These are phyloP conservation scores for Tychaedon coryphoeus DNA, from an alignment of 2,113 vertebrate genomes.

Conservation along the genomic window DNA sequence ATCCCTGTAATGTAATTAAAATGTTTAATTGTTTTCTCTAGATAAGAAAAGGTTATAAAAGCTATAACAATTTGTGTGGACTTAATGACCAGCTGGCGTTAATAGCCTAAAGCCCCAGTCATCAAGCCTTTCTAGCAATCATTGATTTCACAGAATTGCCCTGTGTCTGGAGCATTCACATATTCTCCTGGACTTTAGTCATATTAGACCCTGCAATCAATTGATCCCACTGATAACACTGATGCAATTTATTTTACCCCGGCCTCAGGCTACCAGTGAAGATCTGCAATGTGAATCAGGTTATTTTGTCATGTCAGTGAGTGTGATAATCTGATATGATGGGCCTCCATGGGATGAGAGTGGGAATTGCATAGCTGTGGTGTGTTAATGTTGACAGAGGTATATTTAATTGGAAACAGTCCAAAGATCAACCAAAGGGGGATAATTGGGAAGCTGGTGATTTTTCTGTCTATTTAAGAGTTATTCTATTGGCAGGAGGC, in stretches of 20 bases:
- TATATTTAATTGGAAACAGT: background rate
- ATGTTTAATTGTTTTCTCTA: conserved; percentile 66
- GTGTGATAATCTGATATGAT: background rate
- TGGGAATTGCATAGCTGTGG: background rate
- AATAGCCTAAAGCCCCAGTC: conserved; percentile 35
- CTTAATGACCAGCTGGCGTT: conserved; percentile 60
- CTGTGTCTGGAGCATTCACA: background rate
- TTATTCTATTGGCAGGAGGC: background rate
- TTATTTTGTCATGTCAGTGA: background rate
- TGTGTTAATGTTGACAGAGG: background rate
- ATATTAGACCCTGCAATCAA: conserved; percentile 36
- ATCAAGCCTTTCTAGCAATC: conserved; percentile 31
- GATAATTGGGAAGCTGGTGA: background rate
- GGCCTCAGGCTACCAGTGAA: background rate
- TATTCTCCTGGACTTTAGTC: conserved; percentile 23
- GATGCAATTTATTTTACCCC: conserved; percentile 35
- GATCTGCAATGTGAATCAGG: background rate
- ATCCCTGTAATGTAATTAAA: conserved; percentile 58
- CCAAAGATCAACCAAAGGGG: background rate
- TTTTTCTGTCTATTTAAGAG: background rate
- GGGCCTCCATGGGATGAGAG: background rate
- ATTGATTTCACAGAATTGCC: conserved; percentile 32
- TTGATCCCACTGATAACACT: conserved; percentile 38
- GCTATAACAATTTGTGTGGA: conserved; percentile 53
- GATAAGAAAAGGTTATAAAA: conserved; percentile 61